A percentile compares a stretch with the other conserved stretches of the same genome.
These are phyloP conservation scores for Hyposmocoma kahamanoa DNA, from an alignment of 1,140 invertebrate species.

Conservation along the genomic window DNA sequence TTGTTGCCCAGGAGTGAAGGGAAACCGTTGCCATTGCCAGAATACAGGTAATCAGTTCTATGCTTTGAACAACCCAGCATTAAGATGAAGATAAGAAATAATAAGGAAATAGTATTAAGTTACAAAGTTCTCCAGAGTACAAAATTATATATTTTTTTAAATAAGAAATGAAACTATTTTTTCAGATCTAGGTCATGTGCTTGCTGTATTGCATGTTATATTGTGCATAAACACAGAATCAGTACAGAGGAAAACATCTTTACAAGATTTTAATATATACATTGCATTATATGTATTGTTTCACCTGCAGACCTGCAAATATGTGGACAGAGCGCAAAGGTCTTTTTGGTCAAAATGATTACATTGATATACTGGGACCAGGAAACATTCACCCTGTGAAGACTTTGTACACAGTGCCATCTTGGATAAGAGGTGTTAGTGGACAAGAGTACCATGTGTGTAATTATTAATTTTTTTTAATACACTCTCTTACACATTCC, in stretches of 20 bases:
- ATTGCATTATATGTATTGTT: no score
- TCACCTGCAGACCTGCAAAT: conserved; percentile 81
- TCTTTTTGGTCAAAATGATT: conserved; percentile 96
- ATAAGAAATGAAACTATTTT: no score
- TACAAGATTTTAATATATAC: no score
- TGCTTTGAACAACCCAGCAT: neutral
- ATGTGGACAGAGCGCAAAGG: conserved; percentile 84
- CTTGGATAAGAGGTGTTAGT: conserved; percentile 89
- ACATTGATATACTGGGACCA: conserved; percentile 94
- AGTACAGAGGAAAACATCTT: no score
- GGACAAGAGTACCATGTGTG: conserved; percentile 88
- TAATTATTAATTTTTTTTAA: no score
- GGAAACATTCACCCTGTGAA: conserved; percentile 86
- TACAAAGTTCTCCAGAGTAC: neutral
- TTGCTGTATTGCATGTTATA: no score
- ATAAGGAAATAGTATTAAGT: neutral
- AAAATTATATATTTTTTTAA: neutral
- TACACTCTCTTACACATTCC: no score
- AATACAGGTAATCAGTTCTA: conserved; percentile 72
- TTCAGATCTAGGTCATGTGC: neutral
- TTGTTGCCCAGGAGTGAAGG: conserved; percentile 77
- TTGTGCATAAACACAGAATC: no score
- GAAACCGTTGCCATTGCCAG: conserved; percentile 76
- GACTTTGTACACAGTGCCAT: conserved; percentile 88
- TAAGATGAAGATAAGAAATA: no score